These are phyloP conservation scores for Epirrhoe tristata DNA, from an alignment of 2,888 invertebrate species.

Conservation along the genomic window DNA sequence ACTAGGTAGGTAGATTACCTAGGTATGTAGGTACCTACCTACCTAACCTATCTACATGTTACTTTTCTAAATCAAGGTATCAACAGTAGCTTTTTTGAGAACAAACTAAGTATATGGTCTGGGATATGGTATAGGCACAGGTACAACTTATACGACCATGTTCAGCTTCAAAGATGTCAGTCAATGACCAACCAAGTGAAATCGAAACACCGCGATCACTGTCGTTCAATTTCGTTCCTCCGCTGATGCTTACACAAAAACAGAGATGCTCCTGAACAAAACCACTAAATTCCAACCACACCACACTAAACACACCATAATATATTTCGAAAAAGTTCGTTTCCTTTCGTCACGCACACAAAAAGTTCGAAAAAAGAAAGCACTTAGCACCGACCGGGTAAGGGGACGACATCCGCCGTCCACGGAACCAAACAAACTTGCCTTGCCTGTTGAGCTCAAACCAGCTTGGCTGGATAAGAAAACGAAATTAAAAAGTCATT, in stretches of 20 bases:
- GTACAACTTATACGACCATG: background rate
- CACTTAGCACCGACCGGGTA: conserved; percentile 44
- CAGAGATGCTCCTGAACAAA: conserved; percentile 49
- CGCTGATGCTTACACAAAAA: conserved; percentile 40
- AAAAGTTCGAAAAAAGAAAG: conserved; percentile 69
- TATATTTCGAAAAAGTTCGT: conserved; percentile 61
- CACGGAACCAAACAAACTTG: conserved; percentile 74
- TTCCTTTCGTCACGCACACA: conserved; percentile 60
- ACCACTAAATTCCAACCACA: conserved; percentile 58
- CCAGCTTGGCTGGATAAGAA: conserved; percentile 48
- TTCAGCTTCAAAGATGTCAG: conserved; percentile 24
- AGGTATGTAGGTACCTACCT: conserved; percentile 15
- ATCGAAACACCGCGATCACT: conserved; percentile 58
- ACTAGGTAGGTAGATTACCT: too few relatives aligned
- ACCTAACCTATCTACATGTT: too few relatives aligned
- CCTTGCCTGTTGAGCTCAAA: conserved; percentile 44
- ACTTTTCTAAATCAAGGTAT: too few relatives aligned
- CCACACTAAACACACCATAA: conserved; percentile 66
- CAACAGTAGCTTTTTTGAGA: background rate
- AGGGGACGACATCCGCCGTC: conserved; percentile 70
- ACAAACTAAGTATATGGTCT: too few relatives aligned
- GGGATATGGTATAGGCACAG: too few relatives aligned
- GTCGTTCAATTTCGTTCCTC: conserved; percentile 59
- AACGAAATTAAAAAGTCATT: conserved; percentile 56
- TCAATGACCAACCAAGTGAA: conserved; percentile 48